Base-by-base conservation (phyloP, 1,140 invertebrate species). In the Hypsibius dujardini region DNA sequence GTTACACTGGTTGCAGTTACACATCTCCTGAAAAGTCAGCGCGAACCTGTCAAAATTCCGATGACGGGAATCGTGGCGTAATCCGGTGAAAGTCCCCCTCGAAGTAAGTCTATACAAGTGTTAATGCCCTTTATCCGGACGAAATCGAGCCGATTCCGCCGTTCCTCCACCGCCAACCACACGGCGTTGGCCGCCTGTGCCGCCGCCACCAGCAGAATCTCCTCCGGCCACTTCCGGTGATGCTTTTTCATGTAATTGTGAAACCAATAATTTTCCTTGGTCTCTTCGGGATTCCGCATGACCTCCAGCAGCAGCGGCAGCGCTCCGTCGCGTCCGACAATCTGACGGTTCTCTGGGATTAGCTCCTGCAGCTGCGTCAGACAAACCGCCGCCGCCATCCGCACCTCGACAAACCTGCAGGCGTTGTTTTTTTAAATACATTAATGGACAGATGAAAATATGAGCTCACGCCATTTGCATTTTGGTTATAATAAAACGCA, bases 101-200 rank as follows among this genome's bases (percentile, higher is more conserved):
- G 62, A 12, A 67, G 62, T 42, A 67, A 42, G 3, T 42, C 7
- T 42, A 14, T 7, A 42, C 62, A 67, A 3, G 45, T 42, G 12
- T 14, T 42, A 67, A 67, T 67, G 7, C 62, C 62, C 7, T 42
- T 42, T 3, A 67, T 12, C 62, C 45, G 62, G 3, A 42, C 62
- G 42, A 67, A 67, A 42, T 67, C 62, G 42, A 14, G 45, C 62
- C 62, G 7, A 67, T 67, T 67, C 42, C 62, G 12, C 62, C 62
- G 7, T 42, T 67, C 62, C 62, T 42, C 3, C 7, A 67, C 7
- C 42, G 62, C 62, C 62, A 67, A 42, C 62, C 62, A 67, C 62
- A 67, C 62, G 3, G 62, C 62, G 45, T 42, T 67, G 62, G 62
- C 62, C 7, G 62, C 62, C 42, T 67, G 62, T 42, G 62, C 62